These are phyloP conservation scores for Prenolepis imparis DNA, from an alignment of 2,888 invertebrate species.

Conservation along the genomic window DNA sequence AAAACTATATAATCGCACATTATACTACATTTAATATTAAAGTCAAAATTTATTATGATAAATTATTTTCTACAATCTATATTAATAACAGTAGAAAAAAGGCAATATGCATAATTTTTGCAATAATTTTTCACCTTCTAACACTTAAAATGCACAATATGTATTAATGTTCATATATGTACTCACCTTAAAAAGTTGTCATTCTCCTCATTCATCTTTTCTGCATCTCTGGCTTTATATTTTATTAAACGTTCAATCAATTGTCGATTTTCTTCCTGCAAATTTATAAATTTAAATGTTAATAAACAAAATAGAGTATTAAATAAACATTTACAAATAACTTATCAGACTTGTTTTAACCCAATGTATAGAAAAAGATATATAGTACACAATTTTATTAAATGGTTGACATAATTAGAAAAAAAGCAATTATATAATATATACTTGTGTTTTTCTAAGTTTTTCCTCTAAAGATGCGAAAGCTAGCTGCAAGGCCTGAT, in stretches of 20 bases:
- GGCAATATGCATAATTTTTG: not conserved
- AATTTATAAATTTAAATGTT: conserved; percentile 50
- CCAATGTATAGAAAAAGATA: not conserved
- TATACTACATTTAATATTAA: conserved; percentile 1
- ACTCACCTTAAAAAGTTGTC: conserved; percentile 96
- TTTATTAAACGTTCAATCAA: conserved; percentile 95
- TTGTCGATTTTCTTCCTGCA: conserved; percentile 94
- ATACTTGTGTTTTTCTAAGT: conserved; percentile 92
- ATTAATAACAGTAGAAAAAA: not conserved
- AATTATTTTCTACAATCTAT: not conserved
- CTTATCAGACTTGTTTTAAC: not conserved
- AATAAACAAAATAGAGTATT: not conserved
- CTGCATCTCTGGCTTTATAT: conserved; percentile 97
- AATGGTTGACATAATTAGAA: conserved; percentile 28
- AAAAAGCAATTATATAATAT: conserved; percentile 8
- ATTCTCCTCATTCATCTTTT: conserved; percentile 98
- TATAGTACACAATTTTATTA: not conserved
- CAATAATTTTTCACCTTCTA: not conserved
- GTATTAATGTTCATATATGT: conserved; percentile 25
- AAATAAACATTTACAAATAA: not conserved
- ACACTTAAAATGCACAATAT: conserved; percentile 14
- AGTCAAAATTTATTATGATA: conserved; percentile 9
- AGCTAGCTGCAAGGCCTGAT: conserved; percentile 96
- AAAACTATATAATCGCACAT: not conserved
- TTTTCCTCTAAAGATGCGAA: conserved; percentile 96